Base-by-base conservation (phyloP, 2,888 invertebrate genomes). In the Hypercompe scribonia region DNA sequence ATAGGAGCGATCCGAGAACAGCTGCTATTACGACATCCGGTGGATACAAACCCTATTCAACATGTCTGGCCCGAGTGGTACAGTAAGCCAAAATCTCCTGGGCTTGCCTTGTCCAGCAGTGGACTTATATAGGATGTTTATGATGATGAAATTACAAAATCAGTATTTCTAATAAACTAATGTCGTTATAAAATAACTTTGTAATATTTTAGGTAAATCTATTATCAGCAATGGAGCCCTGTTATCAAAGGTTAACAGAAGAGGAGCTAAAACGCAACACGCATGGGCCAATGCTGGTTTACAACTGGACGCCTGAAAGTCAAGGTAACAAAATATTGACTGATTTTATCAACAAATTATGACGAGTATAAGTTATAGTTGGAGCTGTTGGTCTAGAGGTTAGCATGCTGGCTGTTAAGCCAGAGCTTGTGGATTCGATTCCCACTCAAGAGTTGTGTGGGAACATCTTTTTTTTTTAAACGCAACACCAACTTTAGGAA, bases 271-370 rank as follows among this genome's bases (percentile, higher is more conserved):
- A 94, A 39, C 96, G 99, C 21, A 99, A 99, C 90, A 92, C 91
- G 0, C 98, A 98, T 88, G 99, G 99, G 0, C 98, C 98, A 0
- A 99, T 99, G 98, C 93, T 97, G 28, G 94, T 98, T 63, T 99
- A 97, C 87, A 97, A 97, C 75, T 97, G 97, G 92, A 96, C 96
- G 0, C 78, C 94, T 0, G 93, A 96, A 61, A 95, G 96, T 79
- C 94, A 96, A 84, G 98, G 98, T 90, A 90, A 74, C 24, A 21
- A 65, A 36, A 24, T 4, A 61, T 36, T 10, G 0, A 61, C 5
- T 15, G 36, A 39, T 39, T 11, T 8, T n/a, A n/a, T 10, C 11
- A 11, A 21, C 11, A 54, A 24, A 54, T n/a, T 5, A 54, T 54
- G n/a, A 54, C 50, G 10, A 8, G n/a, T n/a, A n/a, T 24, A n/a